phyloP scores from a whole-genome alignment of 2,888 invertebrate genomes.

The Pollenia amentaria region DNA sequence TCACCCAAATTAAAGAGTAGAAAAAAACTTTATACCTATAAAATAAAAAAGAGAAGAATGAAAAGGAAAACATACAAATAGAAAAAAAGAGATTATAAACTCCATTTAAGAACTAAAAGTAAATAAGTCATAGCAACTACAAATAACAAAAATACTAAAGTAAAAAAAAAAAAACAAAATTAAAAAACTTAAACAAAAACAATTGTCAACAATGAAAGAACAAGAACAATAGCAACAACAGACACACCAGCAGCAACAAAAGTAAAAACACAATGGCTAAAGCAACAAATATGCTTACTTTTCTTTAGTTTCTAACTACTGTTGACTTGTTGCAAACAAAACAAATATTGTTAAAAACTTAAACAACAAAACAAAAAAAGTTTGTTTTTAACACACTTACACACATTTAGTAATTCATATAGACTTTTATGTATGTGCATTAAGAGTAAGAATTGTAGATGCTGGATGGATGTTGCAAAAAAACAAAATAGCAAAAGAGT shows the following conservation, averaged over 20 bases:
- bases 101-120: slow-evolving; percentile 68
- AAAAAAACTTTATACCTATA: slow-evolving; percentile 17
- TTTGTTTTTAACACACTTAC: background rate
- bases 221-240: slow-evolving; percentile 49
- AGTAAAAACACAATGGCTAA: slow-evolving; percentile 50
- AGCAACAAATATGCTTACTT: slow-evolving; percentile 66
- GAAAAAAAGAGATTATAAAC: slow-evolving; percentile 67
- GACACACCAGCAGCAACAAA: slow-evolving; percentile 9
- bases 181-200: slow-evolving; percentile 64
- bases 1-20: slow-evolving; percentile 1
- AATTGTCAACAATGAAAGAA: slow-evolving; percentile 68
- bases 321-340: slow-evolving; percentile 73
- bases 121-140: slow-evolving; percentile 62
- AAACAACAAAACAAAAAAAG: slow-evolving; percentile 7
- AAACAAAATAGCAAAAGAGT: slow-evolving; percentile 27
- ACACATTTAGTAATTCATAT: background rate
- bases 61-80: slow-evolving; percentile 30
- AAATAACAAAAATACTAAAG: background rate
- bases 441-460: background rate
- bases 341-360: slow-evolving; percentile 72
- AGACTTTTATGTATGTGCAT: background rate
- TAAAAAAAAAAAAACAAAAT: background rate
- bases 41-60: background rate
- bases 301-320: slow-evolving; percentile 69
- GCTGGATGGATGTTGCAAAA: background rate